These are phyloP conservation scores for Bombus pascuorum DNA, from an alignment of 1,140 invertebrate species.

Conservation along the genomic window DNA sequence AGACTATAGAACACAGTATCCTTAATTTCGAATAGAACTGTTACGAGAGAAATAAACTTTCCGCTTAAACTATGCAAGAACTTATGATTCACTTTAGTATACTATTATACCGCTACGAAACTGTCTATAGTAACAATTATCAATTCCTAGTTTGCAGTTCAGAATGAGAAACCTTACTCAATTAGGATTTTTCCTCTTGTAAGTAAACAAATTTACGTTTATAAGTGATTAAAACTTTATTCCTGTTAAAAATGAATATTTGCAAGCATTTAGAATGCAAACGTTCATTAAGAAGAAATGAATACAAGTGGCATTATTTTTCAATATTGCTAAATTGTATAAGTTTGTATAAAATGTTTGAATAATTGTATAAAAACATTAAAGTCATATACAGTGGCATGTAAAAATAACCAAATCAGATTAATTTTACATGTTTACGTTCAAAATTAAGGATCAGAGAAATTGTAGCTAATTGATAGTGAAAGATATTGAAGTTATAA, in stretches of 20 bases:
- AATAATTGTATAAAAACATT: too few relatives aligned
- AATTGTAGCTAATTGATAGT: too few relatives aligned
- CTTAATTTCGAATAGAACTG: neutral
- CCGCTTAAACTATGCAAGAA: neutral
- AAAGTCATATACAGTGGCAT: too few relatives aligned
- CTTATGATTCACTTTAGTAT: neutral
- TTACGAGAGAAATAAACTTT: neutral
- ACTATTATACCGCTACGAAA: neutral
- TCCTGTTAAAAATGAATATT: neutral
- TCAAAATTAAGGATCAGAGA: too few relatives aligned
- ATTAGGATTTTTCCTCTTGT: neutral
- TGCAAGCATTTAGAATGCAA: neutral
- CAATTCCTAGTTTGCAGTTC: neutral
- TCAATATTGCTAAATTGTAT: too few relatives aligned
- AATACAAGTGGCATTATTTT: too few relatives aligned
- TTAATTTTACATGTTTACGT: too few relatives aligned
- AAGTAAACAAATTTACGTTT: neutral
- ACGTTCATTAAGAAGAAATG: too few relatives aligned
- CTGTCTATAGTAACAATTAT: neutral
- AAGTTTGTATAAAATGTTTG: too few relatives aligned
- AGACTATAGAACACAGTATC: neutral
- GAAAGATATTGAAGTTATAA: too few relatives aligned
- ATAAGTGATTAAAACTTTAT: neutral
- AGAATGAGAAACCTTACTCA: neutral
- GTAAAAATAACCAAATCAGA: too few relatives aligned